phyloP scores from a whole-genome alignment of 2,888 invertebrate species.

The Beris chalybata region DNA sequence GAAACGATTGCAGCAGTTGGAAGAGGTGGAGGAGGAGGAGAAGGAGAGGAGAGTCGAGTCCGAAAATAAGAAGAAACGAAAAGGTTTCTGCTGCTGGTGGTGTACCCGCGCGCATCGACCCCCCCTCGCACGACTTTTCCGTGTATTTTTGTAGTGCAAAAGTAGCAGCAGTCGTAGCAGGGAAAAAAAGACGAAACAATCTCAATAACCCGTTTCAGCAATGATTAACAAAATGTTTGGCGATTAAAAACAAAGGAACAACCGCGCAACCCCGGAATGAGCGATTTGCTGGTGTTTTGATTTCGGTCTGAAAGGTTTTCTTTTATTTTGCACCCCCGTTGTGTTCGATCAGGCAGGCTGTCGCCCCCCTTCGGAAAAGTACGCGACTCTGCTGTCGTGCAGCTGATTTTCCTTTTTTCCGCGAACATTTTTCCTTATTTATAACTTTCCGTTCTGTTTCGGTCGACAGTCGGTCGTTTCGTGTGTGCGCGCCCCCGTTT shows the following conservation, averaged over 20 bases:
- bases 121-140: neutral
- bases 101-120: neutral
- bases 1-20: no score
- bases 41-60: no score
- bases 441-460: no score
- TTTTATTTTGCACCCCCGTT: no score
- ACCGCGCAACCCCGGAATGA: conserved; percentile 25
- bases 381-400: no score
- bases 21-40: no score
- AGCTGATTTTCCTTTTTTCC: no score
- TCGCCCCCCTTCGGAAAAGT: no score
- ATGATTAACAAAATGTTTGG: conserved; percentile 30
- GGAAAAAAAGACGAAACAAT: neutral
- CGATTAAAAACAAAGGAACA: conserved; percentile 30
- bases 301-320: no score
- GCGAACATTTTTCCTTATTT: no score
- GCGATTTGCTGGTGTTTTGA: no score
- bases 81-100: conserved; percentile 4
- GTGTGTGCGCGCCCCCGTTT: neutral
- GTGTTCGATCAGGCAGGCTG: no score
- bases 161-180: conserved; percentile 9
- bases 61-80: neutral
- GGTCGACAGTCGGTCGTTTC: neutral
- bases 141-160: neutral
- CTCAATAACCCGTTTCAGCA: conserved; percentile 23